These are phyloP conservation scores for Lissocephala sabroskyi DNA, from an alignment of 2,888 invertebrate genomes.

Conservation along the genomic window DNA sequence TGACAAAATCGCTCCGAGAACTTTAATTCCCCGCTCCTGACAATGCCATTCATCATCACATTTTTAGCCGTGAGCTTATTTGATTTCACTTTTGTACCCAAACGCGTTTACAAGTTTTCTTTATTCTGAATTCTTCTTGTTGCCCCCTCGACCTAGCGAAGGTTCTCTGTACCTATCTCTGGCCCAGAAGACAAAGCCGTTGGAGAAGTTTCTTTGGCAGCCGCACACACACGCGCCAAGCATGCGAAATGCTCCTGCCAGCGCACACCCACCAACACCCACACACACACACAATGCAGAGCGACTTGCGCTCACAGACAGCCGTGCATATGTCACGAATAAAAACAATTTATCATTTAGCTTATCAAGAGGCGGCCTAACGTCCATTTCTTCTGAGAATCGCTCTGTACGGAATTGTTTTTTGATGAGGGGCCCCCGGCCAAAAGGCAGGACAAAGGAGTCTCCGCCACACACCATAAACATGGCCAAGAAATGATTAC, in stretches of 20 bases:
- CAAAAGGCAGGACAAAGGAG: constrained; percentile 4
- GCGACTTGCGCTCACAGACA: constrained; percentile 6
- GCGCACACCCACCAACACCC: constrained; percentile 12
- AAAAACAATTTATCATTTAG: constrained; percentile 63
- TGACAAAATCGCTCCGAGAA: too few relatives aligned
- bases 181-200: too few relatives aligned
- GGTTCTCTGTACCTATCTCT: too few relatives aligned
- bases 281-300: constrained; percentile 5
- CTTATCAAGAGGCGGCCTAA: constrained; percentile 57
- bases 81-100: constrained; percentile 58
- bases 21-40: constrained; percentile 53
- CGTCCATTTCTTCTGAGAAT: constrained; percentile 57
- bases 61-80: constrained; percentile 60
- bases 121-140: not conserved
- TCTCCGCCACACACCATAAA: constrained; percentile 3
- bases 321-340: constrained; percentile 54
- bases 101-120: constrained; percentile 54
- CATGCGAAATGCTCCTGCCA: constrained; percentile 35
- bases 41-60: constrained; percentile 63
- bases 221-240: constrained; percentile 31
- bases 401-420: constrained; percentile 57
- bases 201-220: constrained; percentile 12
- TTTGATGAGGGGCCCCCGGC: constrained; percentile 51
- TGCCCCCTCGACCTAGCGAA: not conserved
- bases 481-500: not conserved